Conservation (phyloP, 2,888 invertebrate genomes). For the Hedychridium roseum region DNA sequence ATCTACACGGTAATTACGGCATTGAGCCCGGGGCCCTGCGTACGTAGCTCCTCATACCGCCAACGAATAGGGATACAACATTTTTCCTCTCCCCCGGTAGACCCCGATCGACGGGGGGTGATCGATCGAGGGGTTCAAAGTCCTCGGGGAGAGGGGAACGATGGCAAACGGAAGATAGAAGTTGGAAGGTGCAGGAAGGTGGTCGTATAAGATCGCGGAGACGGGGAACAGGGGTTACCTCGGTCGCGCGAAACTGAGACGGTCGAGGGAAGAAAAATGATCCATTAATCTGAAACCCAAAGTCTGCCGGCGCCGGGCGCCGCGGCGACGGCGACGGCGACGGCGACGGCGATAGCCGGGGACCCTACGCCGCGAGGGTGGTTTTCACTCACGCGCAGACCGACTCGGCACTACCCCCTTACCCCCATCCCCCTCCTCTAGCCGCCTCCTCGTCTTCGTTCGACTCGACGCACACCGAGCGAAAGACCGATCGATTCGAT, state of each 20-base stretch:
- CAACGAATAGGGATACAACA: no score
- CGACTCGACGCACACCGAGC: no score
- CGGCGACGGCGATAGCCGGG: slow-evolving; percentile 35
- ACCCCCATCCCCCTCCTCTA: slow-evolving; percentile 17
- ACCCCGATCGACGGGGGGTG: no score
- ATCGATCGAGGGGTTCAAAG: no score
- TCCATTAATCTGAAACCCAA: slow-evolving; percentile 83
- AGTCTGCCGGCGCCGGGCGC: slow-evolving; percentile 80
- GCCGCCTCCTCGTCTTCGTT: slow-evolving; percentile 4
- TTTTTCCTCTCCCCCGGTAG: no score
- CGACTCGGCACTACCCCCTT: slow-evolving; percentile 24
- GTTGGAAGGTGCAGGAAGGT: slow-evolving; percentile 47
- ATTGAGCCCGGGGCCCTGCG: no score
- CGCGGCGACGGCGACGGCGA: slow-evolving; percentile 55
- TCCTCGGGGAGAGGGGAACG: slow-evolving; percentile 3
- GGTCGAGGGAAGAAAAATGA: slow-evolving; percentile 75
- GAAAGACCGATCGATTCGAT: no score
- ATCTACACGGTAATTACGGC: no score
- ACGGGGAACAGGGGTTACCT: slow-evolving; percentile 48
- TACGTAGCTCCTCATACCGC: no score
- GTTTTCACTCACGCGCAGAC: slow-evolving; percentile 46
- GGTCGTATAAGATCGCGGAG: slow-evolving; percentile 53
- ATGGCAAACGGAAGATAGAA: slow-evolving; percentile 41
- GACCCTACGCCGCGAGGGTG: no score
- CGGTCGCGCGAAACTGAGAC: slow-evolving; percentile 59